Conservation (phyloP, 2,888 invertebrate genomes). For the Phalangium opilio region DNA sequence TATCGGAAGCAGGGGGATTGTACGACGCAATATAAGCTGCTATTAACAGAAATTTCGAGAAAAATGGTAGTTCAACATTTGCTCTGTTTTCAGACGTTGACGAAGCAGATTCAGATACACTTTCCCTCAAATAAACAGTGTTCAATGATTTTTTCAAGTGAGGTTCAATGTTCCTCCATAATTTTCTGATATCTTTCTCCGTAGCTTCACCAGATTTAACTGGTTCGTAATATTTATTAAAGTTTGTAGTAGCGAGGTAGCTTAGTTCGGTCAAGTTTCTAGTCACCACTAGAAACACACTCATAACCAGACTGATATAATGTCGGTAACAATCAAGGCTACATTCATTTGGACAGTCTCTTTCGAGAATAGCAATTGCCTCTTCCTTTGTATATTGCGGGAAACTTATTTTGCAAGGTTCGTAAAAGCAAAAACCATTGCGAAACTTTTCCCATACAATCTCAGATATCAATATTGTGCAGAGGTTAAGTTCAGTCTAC, state of each 20-base stretch:
- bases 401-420: conserved; percentile 57
- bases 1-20: conserved; percentile 76
- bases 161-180: conserved; percentile 67
- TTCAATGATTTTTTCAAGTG: conserved; percentile 57
- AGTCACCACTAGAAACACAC: conserved; percentile 68
- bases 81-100: conserved; percentile 14
- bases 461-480: conserved; percentile 59
- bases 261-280: conserved; percentile 67
- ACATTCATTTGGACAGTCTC: conserved; percentile 26
- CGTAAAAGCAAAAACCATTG: conserved; percentile 48
- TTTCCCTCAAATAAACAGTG: conserved; percentile 49
- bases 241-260: conserved; percentile 54
- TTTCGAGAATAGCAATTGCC: conserved; percentile 32
- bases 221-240: conserved; percentile 61
- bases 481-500: conserved; percentile 47
- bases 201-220: conserved; percentile 48
- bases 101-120: conserved; percentile 9
- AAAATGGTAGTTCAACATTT: conserved; percentile 50
- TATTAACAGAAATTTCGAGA: conserved; percentile 73
- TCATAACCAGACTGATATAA: conserved; percentile 65
- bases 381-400: conserved; percentile 64
- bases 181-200: conserved; percentile 45
- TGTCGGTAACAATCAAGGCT: conserved; percentile 46
- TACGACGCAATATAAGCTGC: conserved; percentile 84
- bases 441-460: conserved; percentile 65